phyloP scores from a whole-genome alignment of 2,113 vertebrate species.

The Corydoras sp. region DNA sequence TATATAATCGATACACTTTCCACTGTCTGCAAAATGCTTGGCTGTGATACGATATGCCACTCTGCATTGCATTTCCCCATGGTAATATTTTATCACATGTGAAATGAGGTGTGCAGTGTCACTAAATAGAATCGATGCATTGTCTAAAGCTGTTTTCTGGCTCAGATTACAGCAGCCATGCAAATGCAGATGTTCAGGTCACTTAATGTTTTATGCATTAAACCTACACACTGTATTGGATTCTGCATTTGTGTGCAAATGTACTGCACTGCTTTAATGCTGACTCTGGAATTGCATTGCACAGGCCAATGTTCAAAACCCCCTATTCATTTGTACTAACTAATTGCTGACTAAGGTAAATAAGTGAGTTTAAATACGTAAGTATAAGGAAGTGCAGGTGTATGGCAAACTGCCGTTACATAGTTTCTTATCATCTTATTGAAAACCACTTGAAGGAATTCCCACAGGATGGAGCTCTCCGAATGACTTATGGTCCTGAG shows the following conservation, averaged over 20 bases:
- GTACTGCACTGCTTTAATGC: not conserved
- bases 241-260: constrained; percentile 21
- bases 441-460: no score
- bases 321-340: not conserved
- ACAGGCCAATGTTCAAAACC: not conserved
- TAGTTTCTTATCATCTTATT: not conserved
- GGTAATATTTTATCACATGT: not conserved
- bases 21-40: not conserved
- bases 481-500: constrained; percentile 2
- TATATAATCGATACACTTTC: constrained; percentile 25
- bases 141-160: constrained; percentile 1
- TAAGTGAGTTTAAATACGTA: not conserved
- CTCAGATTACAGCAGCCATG: not conserved
- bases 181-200: not conserved
- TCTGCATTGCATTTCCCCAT: not conserved
- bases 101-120: constrained; percentile 3
- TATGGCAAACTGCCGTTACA: not conserved
- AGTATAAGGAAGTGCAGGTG: not conserved
- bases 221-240: constrained; percentile 3
- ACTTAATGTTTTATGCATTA: constrained; percentile 10
- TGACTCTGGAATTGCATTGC: not conserved
- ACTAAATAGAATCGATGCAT: not conserved
- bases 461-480: not conserved
- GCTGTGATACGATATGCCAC: not conserved
- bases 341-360: constrained; percentile 4